These are phyloP conservation scores for Perodicticus potto DNA, from an alignment of 2,797 vertebrate genomes.

Conservation along the genomic window DNA sequence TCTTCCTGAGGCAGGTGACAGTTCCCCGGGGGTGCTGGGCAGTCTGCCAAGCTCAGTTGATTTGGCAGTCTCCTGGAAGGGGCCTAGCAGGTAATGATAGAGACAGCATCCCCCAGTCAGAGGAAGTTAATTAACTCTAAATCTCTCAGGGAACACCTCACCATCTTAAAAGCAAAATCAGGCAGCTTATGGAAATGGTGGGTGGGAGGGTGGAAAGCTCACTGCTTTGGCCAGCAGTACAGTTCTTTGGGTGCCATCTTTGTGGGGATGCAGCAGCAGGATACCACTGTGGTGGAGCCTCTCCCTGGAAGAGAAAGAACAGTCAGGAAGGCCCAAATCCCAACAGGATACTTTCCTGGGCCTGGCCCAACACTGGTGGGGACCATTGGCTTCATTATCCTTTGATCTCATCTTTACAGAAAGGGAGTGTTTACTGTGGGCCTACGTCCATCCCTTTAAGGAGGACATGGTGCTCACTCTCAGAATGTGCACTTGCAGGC, in stretches of 20 bases:
- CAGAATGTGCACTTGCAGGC: not conserved
- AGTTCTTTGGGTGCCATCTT: not conserved
- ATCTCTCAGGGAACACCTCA: not conserved
- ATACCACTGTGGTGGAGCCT: slow-evolving; percentile 45
- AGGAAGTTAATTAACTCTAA: no score
- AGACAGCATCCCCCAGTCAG: accelerated
- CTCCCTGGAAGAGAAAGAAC: slow-evolving; percentile 65
- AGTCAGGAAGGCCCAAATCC: not conserved
- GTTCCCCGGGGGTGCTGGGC: not conserved
- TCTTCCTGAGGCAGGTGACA: not conserved
- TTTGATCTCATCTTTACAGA: accelerated
- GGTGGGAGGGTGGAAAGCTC: no score
- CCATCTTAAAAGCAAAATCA: no score
- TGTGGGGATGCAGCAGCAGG: slow-evolving; percentile 24
- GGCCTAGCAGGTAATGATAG: not conserved
- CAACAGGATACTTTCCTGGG: not conserved
- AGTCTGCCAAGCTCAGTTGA: not conserved
- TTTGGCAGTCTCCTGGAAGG: not conserved
- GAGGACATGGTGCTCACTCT: no score
- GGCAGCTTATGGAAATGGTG: not conserved
- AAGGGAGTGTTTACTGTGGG: not conserved
- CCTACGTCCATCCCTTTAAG: not conserved
- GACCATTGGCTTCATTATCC: no score
- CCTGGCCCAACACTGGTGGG: accelerated
- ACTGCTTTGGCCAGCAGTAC: accelerated